Percentiles rank a stretch among this genome's conserved stretches.
These are phyloP conservation scores for Nephrotoma guestfalica DNA, from an alignment of 2,888 invertebrate species.

Conservation along the genomic window DNA sequence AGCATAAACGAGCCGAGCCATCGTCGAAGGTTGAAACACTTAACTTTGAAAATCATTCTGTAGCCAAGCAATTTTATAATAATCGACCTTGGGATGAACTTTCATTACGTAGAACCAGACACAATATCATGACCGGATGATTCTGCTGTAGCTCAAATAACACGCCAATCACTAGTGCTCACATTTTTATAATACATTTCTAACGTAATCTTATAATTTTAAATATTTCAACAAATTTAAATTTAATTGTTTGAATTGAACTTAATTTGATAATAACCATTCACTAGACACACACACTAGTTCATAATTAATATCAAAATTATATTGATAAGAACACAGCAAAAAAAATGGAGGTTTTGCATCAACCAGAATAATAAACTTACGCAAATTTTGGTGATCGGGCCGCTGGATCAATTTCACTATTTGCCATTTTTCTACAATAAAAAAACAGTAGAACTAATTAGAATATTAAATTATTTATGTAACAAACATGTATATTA, in stretches of 20 bases:
- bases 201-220: not conserved
- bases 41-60: not conserved
- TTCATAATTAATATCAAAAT: not conserved
- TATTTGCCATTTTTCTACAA: not conserved
- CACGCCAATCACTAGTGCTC: not conserved
- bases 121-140: not conserved
- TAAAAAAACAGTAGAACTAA: not conserved
- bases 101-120: too few relatives aligned
- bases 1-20: not conserved
- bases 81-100: not conserved
- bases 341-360: not conserved
- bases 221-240: not conserved
- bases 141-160: not conserved
- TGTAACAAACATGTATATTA: not conserved
- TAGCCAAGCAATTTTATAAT: not conserved
- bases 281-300: not conserved
- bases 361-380: not conserved
- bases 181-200: not conserved
- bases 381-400: not conserved
- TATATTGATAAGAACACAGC: not conserved
- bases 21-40: not conserved
- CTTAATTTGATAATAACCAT: not conserved
- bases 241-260: not conserved
- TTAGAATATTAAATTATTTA: not conserved
- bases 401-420: not conserved